Percentiles rank a stretch among this genome's conserved stretches.
Evolutionary conservation across 2,113 vertebrate genomes (phyloP).

Genomic region (Aleadryas rufinucha): DNA sequence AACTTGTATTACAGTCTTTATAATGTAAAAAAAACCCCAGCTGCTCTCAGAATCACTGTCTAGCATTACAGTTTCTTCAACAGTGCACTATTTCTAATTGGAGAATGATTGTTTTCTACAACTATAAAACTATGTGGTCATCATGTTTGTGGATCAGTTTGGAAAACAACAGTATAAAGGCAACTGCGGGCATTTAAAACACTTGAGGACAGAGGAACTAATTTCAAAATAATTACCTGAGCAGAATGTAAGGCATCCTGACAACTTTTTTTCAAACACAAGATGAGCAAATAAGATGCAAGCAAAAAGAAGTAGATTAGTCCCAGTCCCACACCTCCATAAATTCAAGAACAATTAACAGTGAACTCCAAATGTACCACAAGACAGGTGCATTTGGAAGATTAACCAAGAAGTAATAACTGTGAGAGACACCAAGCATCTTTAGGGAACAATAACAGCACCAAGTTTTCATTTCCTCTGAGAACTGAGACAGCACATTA

Average conservation of each 20-base stretch:
- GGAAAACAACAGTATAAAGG: neutral
- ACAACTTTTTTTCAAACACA: rapidly evolving
- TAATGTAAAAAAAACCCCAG: rapidly evolving
- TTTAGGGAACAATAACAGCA: neutral
- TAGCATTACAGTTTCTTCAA: neutral
- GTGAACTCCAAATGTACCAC: neutral
- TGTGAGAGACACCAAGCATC: neutral
- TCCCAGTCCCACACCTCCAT: neutral
- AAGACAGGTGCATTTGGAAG: neutral
- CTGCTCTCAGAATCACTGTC: neutral
- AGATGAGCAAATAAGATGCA: neutral
- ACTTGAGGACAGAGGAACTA: neutral
- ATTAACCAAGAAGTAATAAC: neutral
- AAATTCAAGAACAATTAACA: neutral
- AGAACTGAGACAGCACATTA: neutral
- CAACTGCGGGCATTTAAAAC: neutral
- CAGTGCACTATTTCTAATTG: neutral
- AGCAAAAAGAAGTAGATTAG: neutral
- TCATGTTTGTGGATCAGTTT: neutral
- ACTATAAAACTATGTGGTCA: neutral
- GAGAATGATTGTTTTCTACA: neutral
- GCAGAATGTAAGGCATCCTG: neutral
- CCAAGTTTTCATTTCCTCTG: neutral
- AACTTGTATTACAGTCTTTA: neutral
- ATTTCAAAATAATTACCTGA: neutral